Evolutionary conservation across 37 sponge, comb jelly and placozoan genomes (phyloP), one percentile per base, ranked within the genome.

Genomic region (Corticium candelabrum): DNA sequence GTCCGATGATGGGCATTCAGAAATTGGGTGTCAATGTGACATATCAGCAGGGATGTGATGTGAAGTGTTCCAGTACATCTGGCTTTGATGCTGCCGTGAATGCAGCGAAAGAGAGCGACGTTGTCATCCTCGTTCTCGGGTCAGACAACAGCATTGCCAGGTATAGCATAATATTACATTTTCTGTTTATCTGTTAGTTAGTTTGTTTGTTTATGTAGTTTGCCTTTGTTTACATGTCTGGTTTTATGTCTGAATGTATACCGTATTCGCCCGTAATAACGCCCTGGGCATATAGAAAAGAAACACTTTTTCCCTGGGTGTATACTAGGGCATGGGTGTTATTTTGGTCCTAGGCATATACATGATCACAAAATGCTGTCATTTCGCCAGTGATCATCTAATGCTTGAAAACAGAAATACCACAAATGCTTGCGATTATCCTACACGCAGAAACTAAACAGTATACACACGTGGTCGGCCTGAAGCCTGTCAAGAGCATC

Each of bases 51-150:
- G 92, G 92, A 0, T 91, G 92, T 76, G 79, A 87, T 73, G 92
- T 91, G 37, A 37, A 40, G 39, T 91, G 92, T 71, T 27, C 69
- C 7, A 71, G 40, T 41, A 57, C 38, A 27, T 57, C 77, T 38
- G 84, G 86, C 7, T 91, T 91, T 77, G 37, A 40, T 3, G 86
- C 75, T n/a, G 88, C 92, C 41, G 77, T 85, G 27, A 76, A 40
- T 7, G 78, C 43, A 36, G 88, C 86, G 33, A 79, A 82, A 30
- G 27, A 31, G 34, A 88, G 86, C 38, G 86, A 91, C 50, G 86
- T 83, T 15, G 84, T 86, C 4, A 70, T 88, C 33, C 77, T 83
- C 39, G 89, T 91, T n/a, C 39, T 88, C 40, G 92, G 92, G 7
- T 34, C 21, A 5, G 73, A 70, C 21, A 4, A 70, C 4, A 32